Percentiles rank a stretch among this genome's conserved stretches.
phyloP scores from a whole-genome alignment of 2,113 vertebrate genomes.

The Himantopus leucocephalus region DNA sequence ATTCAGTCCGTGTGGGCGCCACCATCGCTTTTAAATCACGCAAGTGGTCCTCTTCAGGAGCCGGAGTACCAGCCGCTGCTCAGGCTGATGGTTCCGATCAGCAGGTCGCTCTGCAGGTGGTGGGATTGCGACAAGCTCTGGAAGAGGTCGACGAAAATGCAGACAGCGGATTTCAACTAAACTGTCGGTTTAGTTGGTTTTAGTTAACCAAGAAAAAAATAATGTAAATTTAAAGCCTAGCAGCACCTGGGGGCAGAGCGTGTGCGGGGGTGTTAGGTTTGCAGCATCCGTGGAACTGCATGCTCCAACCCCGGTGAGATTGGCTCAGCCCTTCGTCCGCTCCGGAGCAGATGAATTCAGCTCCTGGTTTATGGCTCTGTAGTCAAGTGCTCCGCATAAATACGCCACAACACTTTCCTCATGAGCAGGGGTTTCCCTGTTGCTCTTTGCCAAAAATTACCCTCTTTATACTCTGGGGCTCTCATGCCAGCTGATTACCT shows the following conservation, averaged over 20 bases:
- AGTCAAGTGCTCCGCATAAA: not conserved
- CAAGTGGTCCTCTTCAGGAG: not conserved
- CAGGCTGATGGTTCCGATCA: not conserved
- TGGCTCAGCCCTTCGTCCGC: not conserved
- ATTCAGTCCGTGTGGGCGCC: not conserved
- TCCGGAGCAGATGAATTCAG: not conserved
- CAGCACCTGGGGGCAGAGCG: not conserved
- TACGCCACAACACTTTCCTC: not conserved
- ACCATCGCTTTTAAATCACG: not conserved
- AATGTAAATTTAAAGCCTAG: not conserved
- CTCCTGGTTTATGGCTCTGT: not conserved
- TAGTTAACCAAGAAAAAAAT: too few species aligned
- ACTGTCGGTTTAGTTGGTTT: not conserved
- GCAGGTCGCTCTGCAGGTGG: not conserved
- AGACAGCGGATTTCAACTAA: not conserved
- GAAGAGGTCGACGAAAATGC: not conserved
- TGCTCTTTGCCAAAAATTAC: not conserved
- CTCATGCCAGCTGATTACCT: not conserved
- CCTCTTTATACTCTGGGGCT: not conserved
- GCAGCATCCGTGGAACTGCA: fast-evolving
- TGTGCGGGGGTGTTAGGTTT: not conserved
- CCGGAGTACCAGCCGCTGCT: not conserved
- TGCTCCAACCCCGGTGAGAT: not conserved
- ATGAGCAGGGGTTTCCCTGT: not conserved
- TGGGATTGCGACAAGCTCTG: not conserved